Evolutionary conservation across 1,140 invertebrate species (phyloP), one percentile per base, ranked within the genome.

Genomic region (Lasioglossum albipes): DNA sequence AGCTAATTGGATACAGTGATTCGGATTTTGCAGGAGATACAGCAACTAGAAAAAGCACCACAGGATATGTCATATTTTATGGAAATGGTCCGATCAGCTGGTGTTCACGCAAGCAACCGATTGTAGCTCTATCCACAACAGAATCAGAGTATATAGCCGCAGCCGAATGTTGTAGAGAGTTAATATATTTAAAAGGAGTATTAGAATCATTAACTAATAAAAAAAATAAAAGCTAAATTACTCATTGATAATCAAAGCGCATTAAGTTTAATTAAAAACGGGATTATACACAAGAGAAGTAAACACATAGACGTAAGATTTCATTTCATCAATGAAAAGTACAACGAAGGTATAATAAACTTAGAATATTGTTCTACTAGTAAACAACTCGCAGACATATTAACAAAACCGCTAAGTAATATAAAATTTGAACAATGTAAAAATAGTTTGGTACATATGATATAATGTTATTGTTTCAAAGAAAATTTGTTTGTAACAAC

Each of bases 361-460:
- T n/a, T 76, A 6, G 54, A 76, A 62, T 76, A 76, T 61, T 76
- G 66, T 49, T n/a, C 66, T 4, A 69, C 75, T 20, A 18, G 62
- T 12, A 31, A 61, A 4, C 75, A 76, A 61, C 0, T 68, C 3
- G 41, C 75, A 4, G 57, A 76, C 27, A n/a, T 76, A 0, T 18
- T 76, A 9, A 68, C 75, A 1, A 76, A 76, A 18, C 65, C 54
- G 20, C 9, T 76, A 45, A 45, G 22, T 31, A 20, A 6, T 16
- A 7, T 41, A 5, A 76, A 76, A 49, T 76, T 76, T 20, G 1
- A 69, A 10, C 31, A 66, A 36, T 22, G n/a, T n/a, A n/a, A n/a
- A n/a, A n/a, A n/a, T n/a, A n/a, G n/a, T n/a, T 2, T 75, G 7
- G 0, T 64, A 20, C 20, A 27, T 31, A 31, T 2, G n/a, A 31